Percentiles rank a stretch among this genome's conserved stretches.
These are phyloP conservation scores for Caprella mutica DNA, from an alignment of 2,888 invertebrate species.

Conservation along the genomic window DNA sequence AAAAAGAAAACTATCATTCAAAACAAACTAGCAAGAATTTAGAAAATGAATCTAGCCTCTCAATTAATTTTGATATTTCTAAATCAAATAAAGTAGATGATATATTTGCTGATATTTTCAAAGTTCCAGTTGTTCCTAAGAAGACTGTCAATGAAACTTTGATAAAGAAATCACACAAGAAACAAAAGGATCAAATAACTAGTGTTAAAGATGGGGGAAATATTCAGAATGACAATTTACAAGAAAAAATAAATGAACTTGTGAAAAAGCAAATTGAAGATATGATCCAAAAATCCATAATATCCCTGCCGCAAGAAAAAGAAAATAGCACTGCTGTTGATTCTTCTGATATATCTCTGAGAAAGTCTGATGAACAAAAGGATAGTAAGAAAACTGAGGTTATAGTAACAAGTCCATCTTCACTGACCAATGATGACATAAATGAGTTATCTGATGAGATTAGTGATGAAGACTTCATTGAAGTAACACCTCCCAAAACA, in stretches of 20 bases:
- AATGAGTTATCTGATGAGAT: too few species aligned
- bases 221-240: background rate
- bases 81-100: slow-evolving; percentile 35
- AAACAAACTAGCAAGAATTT: slow-evolving; percentile 22
- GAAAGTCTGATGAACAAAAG: too few species aligned
- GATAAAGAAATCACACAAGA: too few species aligned
- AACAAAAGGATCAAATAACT: too few species aligned
- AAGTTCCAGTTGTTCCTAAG: background rate
- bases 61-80: slow-evolving; percentile 19
- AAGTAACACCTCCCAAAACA: too few species aligned
- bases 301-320: background rate
- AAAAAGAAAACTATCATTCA: background rate
- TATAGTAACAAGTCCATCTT: too few species aligned
- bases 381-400: too few species aligned
- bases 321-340: background rate
- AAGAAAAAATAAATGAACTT: slow-evolving; percentile 13
- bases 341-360: background rate
- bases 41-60: slow-evolving; percentile 8
- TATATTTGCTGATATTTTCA: slow-evolving; percentile 32
- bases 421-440: too few species aligned
- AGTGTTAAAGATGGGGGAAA: too few species aligned
- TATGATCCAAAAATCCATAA: background rate
- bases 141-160: too few species aligned
- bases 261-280: slow-evolving; percentile 13
- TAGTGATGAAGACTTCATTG: too few species aligned